These are phyloP conservation scores for Halcyon badia DNA, from an alignment of 2,797 vertebrate genomes.

Conservation along the genomic window DNA sequence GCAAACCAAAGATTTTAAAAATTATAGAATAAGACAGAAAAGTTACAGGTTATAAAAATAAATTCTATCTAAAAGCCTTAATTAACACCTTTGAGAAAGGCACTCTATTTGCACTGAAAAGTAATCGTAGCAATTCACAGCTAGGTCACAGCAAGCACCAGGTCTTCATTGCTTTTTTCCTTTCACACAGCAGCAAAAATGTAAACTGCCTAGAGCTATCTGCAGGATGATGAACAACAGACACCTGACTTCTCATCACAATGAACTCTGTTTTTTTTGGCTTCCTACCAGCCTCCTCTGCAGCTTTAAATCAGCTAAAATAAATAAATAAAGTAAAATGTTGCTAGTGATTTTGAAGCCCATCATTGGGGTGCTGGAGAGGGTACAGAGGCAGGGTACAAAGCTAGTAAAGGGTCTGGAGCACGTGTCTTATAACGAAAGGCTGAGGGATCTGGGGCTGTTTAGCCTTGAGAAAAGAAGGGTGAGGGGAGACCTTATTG, in stretches of 20 bases:
- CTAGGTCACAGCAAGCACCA: not conserved
- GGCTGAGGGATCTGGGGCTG: no score
- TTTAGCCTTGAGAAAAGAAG: no score
- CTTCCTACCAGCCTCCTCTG: not conserved
- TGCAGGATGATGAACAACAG: conserved; percentile 36
- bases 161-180: conserved; percentile 38
- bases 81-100: conserved; percentile 42
- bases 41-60: conserved; percentile 24
- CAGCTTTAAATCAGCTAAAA: not conserved
- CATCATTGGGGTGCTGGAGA: not conserved
- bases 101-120: not conserved
- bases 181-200: conserved; percentile 12
- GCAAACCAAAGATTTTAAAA: not conserved
- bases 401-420: no score
- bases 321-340: not conserved
- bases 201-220: conserved; percentile 30
- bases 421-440: no score
- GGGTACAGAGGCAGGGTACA: no score
- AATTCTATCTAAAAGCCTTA: conserved; percentile 9
- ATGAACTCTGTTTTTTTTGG: not conserved
- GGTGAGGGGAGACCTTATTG: no score
- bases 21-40: not conserved
- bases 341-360: not conserved
- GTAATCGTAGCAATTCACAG: conserved; percentile 2
- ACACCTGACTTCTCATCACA: conserved; percentile 2